Base-by-base conservation (phyloP, 1,140 invertebrate genomes). In the Sipha flava region DNA sequence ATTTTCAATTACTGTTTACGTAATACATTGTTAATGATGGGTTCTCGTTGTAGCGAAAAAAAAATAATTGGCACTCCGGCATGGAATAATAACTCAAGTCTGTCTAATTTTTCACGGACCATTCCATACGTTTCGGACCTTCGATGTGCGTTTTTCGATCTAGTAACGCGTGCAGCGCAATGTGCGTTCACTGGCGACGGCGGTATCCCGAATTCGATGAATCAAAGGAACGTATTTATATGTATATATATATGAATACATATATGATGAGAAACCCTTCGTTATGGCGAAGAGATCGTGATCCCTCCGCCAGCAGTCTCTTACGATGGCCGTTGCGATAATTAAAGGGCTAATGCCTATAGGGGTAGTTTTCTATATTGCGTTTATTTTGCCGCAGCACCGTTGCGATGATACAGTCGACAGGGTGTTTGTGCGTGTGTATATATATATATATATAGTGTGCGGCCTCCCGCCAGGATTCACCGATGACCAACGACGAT, bases 321-420 rank as follows among this genome's bases (percentile, higher is more conserved):
- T 68, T 68, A 34, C 64, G 64, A 12, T 34, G 37, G 31, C 49
- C 72, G 72, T 40, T 57, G 70, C 70, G 23, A 40, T 75, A 75
- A 75, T 75, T 75, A 75, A 75, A 75, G 72, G 72, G 72, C 72
- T 75, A 57, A 75, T 37, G 49, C 31, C n/a, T 1, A 52, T 37
- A 57, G 16, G 49, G 70, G 47, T 40, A 18, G 64, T 66, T 66
- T 23, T 66, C 12, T 12, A n/a, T 12, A 6, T 37, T n/a, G 31
- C 34, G 62, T 64, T 64, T 21, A 3, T 64, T 64, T 64, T 6
- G 29, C 31, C 18, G 31, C 3, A 31, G 2, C 31, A 2, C 3
- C 18, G n/a, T 3, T n/a, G 47, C n/a, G 9, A 23, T 12, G n/a
- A n/a, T n/a, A n/a, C n/a, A n/a, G n/a, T n/a, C n/a, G n/a, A n/a